Percentiles rank a stretch among this genome's conserved stretches.
phyloP scores from a whole-genome alignment of 2,888 invertebrate genomes.

The Ochropleura plecta region DNA sequence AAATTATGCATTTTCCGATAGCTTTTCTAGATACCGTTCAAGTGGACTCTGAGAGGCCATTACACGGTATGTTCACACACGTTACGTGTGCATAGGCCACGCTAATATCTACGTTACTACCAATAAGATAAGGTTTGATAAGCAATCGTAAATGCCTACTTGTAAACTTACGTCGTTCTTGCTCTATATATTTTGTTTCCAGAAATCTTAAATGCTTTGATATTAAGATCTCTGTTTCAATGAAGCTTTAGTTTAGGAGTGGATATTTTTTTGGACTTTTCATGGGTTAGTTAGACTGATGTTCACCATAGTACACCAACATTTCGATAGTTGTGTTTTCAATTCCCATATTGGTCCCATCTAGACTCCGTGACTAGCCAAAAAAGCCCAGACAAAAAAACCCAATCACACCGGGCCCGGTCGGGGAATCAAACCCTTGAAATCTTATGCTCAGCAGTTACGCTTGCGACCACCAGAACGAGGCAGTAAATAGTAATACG shows the following conservation, averaged over 20 bases:
- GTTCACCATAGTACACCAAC: not conserved
- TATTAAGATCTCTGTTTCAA: not conserved
- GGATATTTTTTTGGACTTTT: not conserved
- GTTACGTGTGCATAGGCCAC: constrained; percentile 56
- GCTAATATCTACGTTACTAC: constrained; percentile 45
- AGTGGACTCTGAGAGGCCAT: constrained; percentile 82
- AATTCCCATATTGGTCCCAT: not conserved
- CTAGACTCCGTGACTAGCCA: not conserved
- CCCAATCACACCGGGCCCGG: too few relatives aligned
- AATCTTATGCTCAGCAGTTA: too few relatives aligned
- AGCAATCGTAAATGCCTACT: constrained; percentile 39
- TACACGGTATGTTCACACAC: constrained; percentile 82
- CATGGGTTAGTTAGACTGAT: not conserved
- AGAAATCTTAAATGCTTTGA: not conserved
- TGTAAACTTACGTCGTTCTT: constrained; percentile 20
- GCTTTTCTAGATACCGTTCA: constrained; percentile 79
- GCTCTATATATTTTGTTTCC: constrained; percentile 30
- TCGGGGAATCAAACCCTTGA: too few relatives aligned
- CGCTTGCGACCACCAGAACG: too few relatives aligned
- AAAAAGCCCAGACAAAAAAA: too few relatives aligned
- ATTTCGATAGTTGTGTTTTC: not conserved
- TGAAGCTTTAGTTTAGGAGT: not conserved
- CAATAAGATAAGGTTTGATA: constrained; percentile 48
- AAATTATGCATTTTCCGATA: constrained; percentile 89
- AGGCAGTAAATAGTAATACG: not conserved